Conservation (phyloP, 2,113 vertebrate genomes). For the Pseudonaja textilis region DNA sequence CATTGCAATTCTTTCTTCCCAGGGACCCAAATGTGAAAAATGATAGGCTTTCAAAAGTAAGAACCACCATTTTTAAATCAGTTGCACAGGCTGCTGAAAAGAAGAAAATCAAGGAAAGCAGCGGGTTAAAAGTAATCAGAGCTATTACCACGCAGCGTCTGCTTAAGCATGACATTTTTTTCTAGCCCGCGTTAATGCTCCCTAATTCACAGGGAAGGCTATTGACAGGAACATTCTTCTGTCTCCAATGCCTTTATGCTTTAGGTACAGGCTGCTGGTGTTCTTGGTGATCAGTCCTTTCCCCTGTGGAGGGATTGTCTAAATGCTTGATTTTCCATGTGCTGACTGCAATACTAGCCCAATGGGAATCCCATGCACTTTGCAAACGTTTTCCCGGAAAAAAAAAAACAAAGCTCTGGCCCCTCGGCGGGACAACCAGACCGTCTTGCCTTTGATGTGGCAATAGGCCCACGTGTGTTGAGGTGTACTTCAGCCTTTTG, state of each 20-base stretch:
- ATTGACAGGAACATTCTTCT: constrained; percentile 8
- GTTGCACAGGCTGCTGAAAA: constrained; percentile 34
- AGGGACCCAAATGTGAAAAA: constrained; percentile 33
- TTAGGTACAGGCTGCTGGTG: constrained; percentile 8
- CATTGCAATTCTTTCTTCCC: constrained; percentile 28
- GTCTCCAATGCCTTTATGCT: background rate
- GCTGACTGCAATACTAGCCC: background rate
- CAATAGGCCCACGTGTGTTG: background rate
- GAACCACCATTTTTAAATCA: constrained; percentile 51
- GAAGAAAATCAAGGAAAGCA: background rate
- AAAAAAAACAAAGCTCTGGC: background rate
- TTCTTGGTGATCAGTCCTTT: constrained; percentile 14
- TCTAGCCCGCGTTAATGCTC: background rate
- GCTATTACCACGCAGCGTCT: constrained; percentile 35
- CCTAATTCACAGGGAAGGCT: constrained; percentile 20
- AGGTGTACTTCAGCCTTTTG: background rate
- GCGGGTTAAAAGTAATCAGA: background rate
- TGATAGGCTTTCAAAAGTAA: constrained; percentile 32
- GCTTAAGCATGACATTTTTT: constrained; percentile 36
- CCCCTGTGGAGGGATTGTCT: constrained; percentile 6
- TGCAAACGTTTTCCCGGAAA: background rate
- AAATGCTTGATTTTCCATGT: background rate
- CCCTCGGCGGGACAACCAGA: background rate
- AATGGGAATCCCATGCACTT: background rate
- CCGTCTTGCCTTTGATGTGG: background rate